Evolutionary conservation across 1,140 invertebrate species (phyloP).

Genomic region (Eriosoma lanigerum): DNA sequence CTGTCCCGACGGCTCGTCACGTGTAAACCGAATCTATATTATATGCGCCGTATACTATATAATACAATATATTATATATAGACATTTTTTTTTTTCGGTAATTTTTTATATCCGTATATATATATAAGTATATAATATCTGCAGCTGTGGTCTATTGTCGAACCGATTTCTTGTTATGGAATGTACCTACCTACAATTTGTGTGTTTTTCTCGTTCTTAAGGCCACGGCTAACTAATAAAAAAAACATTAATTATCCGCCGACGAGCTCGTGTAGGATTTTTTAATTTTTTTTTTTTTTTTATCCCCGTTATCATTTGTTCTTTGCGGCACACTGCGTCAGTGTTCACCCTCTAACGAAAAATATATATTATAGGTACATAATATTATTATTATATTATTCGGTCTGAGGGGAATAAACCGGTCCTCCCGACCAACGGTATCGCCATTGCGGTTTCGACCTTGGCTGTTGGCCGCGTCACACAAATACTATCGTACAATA

Average conservation of each 20-base stretch:
- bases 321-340: not conserved
- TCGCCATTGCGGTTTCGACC: not conserved
- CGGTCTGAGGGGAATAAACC: not conserved
- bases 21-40: no score
- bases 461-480: constrained; percentile 25
- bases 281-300: not conserved
- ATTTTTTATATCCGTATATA: no score
- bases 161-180: not conserved
- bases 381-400: no score
- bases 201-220: not conserved
- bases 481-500: not conserved
- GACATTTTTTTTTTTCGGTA: not conserved
- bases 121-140: not conserved
- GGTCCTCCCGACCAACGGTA: constrained; percentile 30
- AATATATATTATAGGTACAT: not conserved
- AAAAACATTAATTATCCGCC: constrained; percentile 20
- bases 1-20: no score
- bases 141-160: not conserved
- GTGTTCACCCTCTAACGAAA: not conserved
- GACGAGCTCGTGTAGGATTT: constrained; percentile 1
- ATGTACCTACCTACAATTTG: not conserved
- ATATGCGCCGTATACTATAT: no score
- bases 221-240: not conserved
- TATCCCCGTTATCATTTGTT: not conserved
- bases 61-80: no score